Evolutionary conservation across 2,888 invertebrate species (phyloP).

Genomic region (Tuberolachnus salignus): DNA sequence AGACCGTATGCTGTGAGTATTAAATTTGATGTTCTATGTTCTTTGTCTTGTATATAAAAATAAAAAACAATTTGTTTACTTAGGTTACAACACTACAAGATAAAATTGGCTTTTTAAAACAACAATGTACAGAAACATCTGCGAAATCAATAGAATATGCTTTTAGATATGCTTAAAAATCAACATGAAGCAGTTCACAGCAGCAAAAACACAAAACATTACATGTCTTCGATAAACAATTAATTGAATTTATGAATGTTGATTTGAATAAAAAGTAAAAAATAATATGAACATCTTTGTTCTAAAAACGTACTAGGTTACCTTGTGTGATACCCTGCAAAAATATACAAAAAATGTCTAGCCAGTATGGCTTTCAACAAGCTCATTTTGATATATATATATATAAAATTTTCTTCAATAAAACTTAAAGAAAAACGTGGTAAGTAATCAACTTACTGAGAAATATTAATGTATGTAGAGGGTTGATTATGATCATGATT

Average conservation of each 20-base stretch:
- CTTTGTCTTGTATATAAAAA: no score
- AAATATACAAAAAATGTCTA: constrained; percentile 14
- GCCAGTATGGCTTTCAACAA: no score
- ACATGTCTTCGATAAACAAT: not conserved
- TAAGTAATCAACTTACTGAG: not conserved
- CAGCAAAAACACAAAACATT: not conserved
- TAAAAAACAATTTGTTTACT: not conserved
- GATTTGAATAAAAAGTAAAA: not conserved
- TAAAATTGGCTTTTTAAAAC: constrained; percentile 8
- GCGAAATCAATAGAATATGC: constrained; percentile 3
- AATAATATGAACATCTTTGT: constrained; percentile 22
- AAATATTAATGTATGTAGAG: constrained; percentile 2
- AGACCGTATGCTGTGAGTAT: no score
- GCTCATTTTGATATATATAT: no score
- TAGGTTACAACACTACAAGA: not conserved
- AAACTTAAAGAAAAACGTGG: constrained; percentile 7
- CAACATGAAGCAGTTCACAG: constrained; percentile 18
- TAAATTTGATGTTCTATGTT: no score
- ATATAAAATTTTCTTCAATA: no score
- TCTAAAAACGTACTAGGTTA: constrained; percentile 17
- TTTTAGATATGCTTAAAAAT: not conserved
- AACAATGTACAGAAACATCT: constrained; percentile 7
- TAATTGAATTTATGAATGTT: constrained; percentile 14
- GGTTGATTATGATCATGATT: no score
- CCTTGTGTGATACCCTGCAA: constrained; percentile 16